Conservation (phyloP, 2,888 invertebrate genomes). For the Sepioteuthis lessoniana region DNA sequence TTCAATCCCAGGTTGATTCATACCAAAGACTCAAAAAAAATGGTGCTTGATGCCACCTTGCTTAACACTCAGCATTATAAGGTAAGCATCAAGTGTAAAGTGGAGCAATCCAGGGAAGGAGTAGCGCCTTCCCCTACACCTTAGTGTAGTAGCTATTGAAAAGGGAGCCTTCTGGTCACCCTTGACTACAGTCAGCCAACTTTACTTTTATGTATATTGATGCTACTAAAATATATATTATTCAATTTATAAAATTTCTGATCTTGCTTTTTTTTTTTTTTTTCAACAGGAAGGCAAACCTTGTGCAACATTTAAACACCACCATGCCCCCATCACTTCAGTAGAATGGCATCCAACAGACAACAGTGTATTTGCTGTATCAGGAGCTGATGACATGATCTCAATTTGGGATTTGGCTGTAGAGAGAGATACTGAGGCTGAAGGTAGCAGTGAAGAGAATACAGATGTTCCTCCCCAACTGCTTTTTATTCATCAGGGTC, state of each 20-base stretch:
- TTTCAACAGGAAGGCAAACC: constrained; percentile 79
- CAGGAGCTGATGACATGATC: constrained; percentile 94
- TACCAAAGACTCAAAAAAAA: too few relatives aligned
- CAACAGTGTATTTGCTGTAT: constrained; percentile 92
- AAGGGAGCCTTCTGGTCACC: too few relatives aligned
- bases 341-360: constrained; percentile 98
- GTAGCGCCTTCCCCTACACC: too few relatives aligned
- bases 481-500: constrained; percentile 97
- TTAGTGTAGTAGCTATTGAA: too few relatives aligned
- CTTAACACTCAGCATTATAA: too few relatives aligned
- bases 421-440: constrained; percentile 67
- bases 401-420: constrained; percentile 92
- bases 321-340: constrained; percentile 92
- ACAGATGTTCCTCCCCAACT: constrained; percentile 87
- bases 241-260: background rate
- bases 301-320: constrained; percentile 95
- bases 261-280: constrained; percentile 34
- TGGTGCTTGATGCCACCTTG: too few relatives aligned
- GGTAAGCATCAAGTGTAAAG: too few relatives aligned
- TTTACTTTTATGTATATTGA: too few relatives aligned
- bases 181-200: too few relatives aligned
- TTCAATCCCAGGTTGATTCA: too few relatives aligned
- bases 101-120: too few relatives aligned
- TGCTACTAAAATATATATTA: too few relatives aligned
- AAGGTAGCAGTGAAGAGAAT: constrained; percentile 59